Base-by-base conservation (phyloP, 2,113 vertebrate species). In the Oxyruncus cristatus region DNA sequence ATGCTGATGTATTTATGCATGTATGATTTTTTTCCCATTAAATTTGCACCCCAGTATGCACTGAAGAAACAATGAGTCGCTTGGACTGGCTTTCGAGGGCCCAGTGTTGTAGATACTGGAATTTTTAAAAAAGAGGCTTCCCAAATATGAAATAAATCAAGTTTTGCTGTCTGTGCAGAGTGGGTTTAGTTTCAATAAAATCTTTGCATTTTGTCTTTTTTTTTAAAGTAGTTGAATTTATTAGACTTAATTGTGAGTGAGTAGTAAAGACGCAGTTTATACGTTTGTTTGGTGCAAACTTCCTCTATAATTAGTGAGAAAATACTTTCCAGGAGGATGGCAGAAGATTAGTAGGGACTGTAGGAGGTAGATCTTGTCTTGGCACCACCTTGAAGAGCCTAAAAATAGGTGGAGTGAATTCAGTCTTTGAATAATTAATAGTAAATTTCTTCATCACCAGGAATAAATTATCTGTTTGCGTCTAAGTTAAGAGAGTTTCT, bases 161-260 rank as follows among this genome's bases (percentile, higher is more conserved):
- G 14, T 67, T 92, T 84, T 89, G 28, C 28, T 77, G 12, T 59
- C n/a, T 67, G 5, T 73, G 52, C 39, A 93, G 35, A n/a, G 18
- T 27, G 23, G 22, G 8, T 88, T 65, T 92, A 0, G 0, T 79
- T 79, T 93, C 44, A 65, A 0, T 33, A 20, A 53, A 58, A 22
- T 42, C 26, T 78, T 85, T 72, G 28, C 28, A 32, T 79, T 87
- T 73, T 73, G 32, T 76, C 20, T 91, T 78, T 81, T 62, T 77
- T 53, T 16, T 67, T 73, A 35, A 21, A 55, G 61, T 41, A 71
- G n/a, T 11, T 37, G 6, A 55, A 71, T 77, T 94, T 1, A 17
- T 50, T 18, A 47, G 24, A 30, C 6, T 42, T 84, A 30, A 47
- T 68, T 61, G 19, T 32, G 32, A 79, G 24, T 3, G 1, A 71